Evolutionary conservation across 2,113 vertebrate genomes (phyloP).

Genomic region (Xiphias gladius): DNA sequence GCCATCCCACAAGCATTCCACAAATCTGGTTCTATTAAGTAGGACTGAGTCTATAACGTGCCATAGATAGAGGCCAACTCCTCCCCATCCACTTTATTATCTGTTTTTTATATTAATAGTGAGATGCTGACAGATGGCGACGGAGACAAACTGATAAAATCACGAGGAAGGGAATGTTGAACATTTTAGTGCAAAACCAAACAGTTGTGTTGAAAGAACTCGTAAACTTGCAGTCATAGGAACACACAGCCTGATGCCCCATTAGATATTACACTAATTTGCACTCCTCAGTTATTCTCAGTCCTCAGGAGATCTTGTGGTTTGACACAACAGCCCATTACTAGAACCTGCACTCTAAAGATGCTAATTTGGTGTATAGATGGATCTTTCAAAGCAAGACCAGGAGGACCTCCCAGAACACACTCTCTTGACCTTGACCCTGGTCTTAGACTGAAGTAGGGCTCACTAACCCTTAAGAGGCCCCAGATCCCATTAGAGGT

Average conservation of each 20-base stretch:
- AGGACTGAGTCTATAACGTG: slow-evolving; percentile 47
- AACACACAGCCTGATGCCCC: slow-evolving; percentile 19
- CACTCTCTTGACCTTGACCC: slow-evolving; percentile 39
- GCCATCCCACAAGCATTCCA: slow-evolving; percentile 81
- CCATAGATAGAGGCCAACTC: slow-evolving; percentile 47
- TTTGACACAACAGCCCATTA: slow-evolving; percentile 5
- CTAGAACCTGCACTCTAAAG: neutral
- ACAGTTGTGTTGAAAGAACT: slow-evolving; percentile 48
- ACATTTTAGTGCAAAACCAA: slow-evolving; percentile 34
- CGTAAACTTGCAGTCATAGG: neutral
- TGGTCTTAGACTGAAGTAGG: neutral
- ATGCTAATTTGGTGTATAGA: slow-evolving; percentile 13
- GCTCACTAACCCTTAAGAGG: neutral
- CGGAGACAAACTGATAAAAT: slow-evolving; percentile 58
- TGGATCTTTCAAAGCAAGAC: neutral
- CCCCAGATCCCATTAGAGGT: slow-evolving; percentile 4
- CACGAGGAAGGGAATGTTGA: slow-evolving; percentile 42
- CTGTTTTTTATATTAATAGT: slow-evolving; percentile 39
- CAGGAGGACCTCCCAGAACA: neutral
- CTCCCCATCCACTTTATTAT: slow-evolving; percentile 45
- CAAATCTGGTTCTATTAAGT: slow-evolving; percentile 80
- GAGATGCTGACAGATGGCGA: slow-evolving; percentile 55
- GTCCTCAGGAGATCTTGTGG: slow-evolving; percentile 1
- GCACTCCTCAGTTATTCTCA: slow-evolving; percentile 1
- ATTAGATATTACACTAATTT: slow-evolving; percentile 37